Base-by-base conservation (phyloP, 2,888 invertebrate genomes). In the Phrixothrix hirtus region DNA sequence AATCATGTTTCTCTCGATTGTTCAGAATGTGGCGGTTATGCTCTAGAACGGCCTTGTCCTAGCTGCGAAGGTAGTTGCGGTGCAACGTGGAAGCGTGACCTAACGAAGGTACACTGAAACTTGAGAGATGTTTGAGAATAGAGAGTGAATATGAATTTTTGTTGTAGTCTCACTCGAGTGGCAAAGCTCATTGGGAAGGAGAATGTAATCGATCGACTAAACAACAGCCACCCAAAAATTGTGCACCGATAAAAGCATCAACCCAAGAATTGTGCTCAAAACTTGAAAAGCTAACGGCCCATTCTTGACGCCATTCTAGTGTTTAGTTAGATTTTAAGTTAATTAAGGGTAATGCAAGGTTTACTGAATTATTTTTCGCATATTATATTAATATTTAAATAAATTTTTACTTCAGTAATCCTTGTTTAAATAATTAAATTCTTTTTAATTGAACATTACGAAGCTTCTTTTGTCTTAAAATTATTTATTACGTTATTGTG, bases 11-110 rank as follows among this genome's bases (percentile, higher is more conserved):
- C 88, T 5, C 77, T 88, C 35, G 88, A 88, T 70, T 91, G 90
- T 73, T 79, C 82, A 37, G 90, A 91, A 72, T 91, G 90, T 71
- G 90, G 89, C 31, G 88, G 89, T 43, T 90, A 88, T 69, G 84
- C 87, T 46, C 77, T 89, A 67, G 80, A 83, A 63, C 79, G 90
- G 60, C 88, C 90, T 12, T 91, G 91, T 69, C 86, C 86, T 7
- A 77, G 83, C 10, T 91, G 90, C 71, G 85, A 87, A 53, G 89
- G 89, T 41, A 81, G 82, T 62, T 91, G 90, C 71, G 83, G 81
- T 55, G 79, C 82, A 41, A 75, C 79, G 38, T 90, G 89, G 89
- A 86, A 85, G 67, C 81, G 90, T 60, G 88, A 91, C 76, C 83
- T 89, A 60, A 84, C 86, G 62, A 83, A 85, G 85, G 89, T 89